Evolutionary conservation across 2,797 vertebrate genomes (phyloP), one percentile per base, ranked within the genome.

Genomic region (Pangasius mekongensis): DNA sequence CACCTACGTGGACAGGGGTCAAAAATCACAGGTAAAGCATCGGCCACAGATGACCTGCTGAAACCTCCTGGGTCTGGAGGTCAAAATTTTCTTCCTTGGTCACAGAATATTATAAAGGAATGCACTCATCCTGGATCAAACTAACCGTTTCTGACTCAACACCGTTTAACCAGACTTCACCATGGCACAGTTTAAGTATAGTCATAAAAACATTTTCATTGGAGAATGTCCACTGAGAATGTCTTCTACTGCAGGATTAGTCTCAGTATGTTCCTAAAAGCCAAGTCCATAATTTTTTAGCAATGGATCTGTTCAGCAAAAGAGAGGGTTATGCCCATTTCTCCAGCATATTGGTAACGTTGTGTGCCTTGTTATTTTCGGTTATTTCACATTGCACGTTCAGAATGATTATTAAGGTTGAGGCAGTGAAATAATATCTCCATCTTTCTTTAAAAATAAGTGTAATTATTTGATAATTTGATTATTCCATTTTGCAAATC

Each of bases 1-100:
- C 93, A 96, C 98, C 92, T 99, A 98, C 0, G 96, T 99, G 94
- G 98, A 99, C 95, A 96, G 98, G 0, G 98, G 98, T 93, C 98
- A 98, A 90, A 97, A 98, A 90, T 97, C 98, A 88, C 98, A 99
- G 98, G 99, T 99, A 97, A 96, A 93, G 52, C 66, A 49, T n/a
- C 62, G 73, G 36, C 83, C 43, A 54, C 30, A 89, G 69, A 56
- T 83, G 33, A 71, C 83, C 89, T 58, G 89, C 64, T 60, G 69
- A 54, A 52, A 84, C 62, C 82, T 86, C 24, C 10, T 30, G 77
- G 47, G 76, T 91, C 91, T 85, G 66, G 76, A 85, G 39, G 8
- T 43, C 71, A 43, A 47, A 82, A 90, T 82, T n/a, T 88, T 49
- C 67, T 78, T 89, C 73, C 22, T 90, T 88, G 66, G 20, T 88